Conservation (phyloP, 2,797 vertebrate species). For the Decapterus maruadsi region DNA sequence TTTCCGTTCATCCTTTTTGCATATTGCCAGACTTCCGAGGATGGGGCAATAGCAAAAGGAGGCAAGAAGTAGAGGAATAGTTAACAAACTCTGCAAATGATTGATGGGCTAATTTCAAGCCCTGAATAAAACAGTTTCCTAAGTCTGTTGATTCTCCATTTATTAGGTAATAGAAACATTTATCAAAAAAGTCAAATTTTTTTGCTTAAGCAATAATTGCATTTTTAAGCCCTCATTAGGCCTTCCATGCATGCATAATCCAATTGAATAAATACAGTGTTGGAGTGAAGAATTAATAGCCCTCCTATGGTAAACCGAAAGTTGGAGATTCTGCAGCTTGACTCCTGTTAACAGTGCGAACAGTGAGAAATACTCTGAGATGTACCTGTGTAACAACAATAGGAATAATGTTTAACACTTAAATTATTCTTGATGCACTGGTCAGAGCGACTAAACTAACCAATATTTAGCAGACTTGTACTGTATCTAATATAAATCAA, state of each 20-base stretch:
- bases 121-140: constrained; percentile 96
- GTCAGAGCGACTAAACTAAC: constrained; percentile 2
- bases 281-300: constrained; percentile 86
- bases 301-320: constrained; percentile 79
- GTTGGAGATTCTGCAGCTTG: constrained; percentile 72
- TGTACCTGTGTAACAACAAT: constrained; percentile 10
- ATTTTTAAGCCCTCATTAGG: constrained; percentile 95
- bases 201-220: constrained; percentile 93
- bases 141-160: constrained; percentile 97
- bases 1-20: constrained; percentile 46
- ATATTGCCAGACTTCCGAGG: constrained; percentile 77
- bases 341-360: constrained; percentile 54
- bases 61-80: constrained; percentile 83
- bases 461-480: background rate
- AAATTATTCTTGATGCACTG: constrained; percentile 20
- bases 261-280: constrained; percentile 91
- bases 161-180: constrained; percentile 99
- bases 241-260: constrained; percentile 89
- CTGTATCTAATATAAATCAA: background rate
- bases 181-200: constrained; percentile 92
- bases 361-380: constrained; percentile 44
- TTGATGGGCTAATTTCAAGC: constrained; percentile 99
- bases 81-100: constrained; percentile 95
- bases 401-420: background rate
- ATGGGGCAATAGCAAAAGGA: constrained; percentile 66